phyloP scores from a whole-genome alignment of 30 jellyfish, hydroid and myxozoan species.

The Pseudorhiza aurosa region DNA sequence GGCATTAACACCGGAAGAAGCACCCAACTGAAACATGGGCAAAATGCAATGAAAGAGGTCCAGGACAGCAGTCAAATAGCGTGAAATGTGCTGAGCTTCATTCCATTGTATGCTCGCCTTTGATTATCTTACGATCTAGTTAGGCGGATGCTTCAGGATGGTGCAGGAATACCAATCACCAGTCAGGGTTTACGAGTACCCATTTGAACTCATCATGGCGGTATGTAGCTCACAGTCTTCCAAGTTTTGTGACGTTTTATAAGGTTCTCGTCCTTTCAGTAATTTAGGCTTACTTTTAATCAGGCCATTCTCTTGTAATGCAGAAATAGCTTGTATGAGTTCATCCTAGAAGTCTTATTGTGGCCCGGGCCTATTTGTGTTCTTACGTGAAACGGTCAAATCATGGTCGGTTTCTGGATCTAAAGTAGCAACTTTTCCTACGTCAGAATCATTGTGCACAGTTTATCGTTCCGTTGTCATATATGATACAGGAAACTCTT shows the following conservation, averaged over 20 bases:
- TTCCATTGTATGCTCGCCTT: background rate
- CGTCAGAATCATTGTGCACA: too few species aligned
- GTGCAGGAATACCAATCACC: conserved; percentile 98
- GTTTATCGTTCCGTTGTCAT: too few species aligned
- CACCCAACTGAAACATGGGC: background rate
- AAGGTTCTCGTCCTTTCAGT: too few species aligned
- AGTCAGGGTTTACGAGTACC: conserved; percentile 89
- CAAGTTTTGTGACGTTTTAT: background rate
- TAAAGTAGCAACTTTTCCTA: too few species aligned
- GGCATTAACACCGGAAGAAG: background rate
- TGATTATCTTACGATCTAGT: background rate
- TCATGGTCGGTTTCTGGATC: too few species aligned
- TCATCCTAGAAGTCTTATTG: too few species aligned
- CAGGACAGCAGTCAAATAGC: background rate
- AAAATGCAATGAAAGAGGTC: background rate
- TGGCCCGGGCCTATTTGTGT: too few species aligned
- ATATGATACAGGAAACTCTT: too few species aligned
- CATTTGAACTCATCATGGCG: conserved; percentile 95
- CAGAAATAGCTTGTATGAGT: too few species aligned
- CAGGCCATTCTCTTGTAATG: too few species aligned
- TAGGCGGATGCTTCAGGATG: conserved; percentile 53
- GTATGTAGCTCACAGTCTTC: conserved; percentile 25
- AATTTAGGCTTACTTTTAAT: too few species aligned
- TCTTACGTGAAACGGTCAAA: too few species aligned
- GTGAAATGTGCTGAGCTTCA: background rate